Percentiles rank a stretch among this genome's conserved stretches.
These are phyloP conservation scores for Butastur rufipennis DNA, from an alignment of 2,113 vertebrate genomes.

Conservation along the genomic window DNA sequence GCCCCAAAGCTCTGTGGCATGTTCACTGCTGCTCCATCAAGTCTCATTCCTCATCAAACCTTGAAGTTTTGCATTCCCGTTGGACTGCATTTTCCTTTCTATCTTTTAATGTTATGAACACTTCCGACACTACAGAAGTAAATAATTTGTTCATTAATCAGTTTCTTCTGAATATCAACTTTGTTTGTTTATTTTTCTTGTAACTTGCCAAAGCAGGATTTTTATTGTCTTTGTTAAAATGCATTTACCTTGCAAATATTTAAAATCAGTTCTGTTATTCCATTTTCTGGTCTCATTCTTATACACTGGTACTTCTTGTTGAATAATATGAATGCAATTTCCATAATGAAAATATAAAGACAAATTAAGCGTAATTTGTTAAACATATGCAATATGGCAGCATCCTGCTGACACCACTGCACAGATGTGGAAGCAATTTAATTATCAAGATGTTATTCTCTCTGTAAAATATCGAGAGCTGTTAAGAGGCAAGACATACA, in stretches of 20 bases:
- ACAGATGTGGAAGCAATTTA: constrained; percentile 45
- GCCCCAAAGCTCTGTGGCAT: constrained; percentile 32
- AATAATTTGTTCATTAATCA: constrained; percentile 30
- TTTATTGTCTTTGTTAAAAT: neutral
- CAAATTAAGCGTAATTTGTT: constrained; percentile 43
- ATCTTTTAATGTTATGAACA: neutral
- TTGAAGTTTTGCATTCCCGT: neutral
- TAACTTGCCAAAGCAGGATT: neutral
- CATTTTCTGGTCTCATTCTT: constrained; percentile 4
- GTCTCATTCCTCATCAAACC: constrained; percentile 46
- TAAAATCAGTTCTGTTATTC: neutral
- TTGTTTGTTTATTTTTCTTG: neutral
- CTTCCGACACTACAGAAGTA: constrained; percentile 5
- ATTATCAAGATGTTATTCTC: constrained; percentile 33
- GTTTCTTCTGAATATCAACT: neutral
- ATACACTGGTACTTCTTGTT: neutral
- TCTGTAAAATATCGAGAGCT: neutral
- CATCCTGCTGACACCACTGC: constrained; percentile 23
- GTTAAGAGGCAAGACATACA: neutral
- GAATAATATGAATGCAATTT: constrained; percentile 18
- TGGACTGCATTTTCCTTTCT: constrained; percentile 2
- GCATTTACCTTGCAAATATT: neutral
- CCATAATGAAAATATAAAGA: constrained; percentile 44
- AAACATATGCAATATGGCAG: constrained; percentile 41
- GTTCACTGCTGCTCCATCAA: constrained; percentile 9